These are phyloP conservation scores for Percopsis transmontana DNA, from an alignment of 2,113 vertebrate genomes.

Conservation along the genomic window DNA sequence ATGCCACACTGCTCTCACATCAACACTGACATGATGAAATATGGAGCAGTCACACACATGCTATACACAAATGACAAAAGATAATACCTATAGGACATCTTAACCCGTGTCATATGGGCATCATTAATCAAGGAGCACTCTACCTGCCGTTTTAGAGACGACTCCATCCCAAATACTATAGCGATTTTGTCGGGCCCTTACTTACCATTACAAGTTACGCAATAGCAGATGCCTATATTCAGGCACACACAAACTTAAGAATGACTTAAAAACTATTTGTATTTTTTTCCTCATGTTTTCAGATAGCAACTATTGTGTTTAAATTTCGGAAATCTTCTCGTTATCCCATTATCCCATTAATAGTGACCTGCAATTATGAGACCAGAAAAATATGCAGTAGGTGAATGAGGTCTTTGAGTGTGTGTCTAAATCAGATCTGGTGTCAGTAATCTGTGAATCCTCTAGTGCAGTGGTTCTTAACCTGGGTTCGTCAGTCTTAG, in stretches of 20 bases:
- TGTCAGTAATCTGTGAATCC: neutral
- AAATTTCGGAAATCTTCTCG: neutral
- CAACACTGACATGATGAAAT: constrained; percentile 32
- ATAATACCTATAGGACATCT: neutral
- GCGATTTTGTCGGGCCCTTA: too few species aligned
- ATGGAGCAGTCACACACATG: constrained; percentile 29
- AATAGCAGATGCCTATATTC: too few species aligned
- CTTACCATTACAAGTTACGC: too few species aligned
- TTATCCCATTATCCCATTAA: too few species aligned
- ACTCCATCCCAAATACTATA: neutral
- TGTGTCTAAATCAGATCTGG: neutral
- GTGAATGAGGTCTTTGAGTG: neutral
- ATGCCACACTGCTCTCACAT: constrained; percentile 48
- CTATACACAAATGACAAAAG: neutral
- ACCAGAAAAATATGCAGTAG: neutral
- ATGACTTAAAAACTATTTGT: neutral
- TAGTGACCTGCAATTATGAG: too few species aligned
- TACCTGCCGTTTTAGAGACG: neutral
- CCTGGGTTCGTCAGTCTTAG: too few species aligned
- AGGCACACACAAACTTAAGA: neutral
- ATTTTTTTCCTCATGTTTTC: neutral
- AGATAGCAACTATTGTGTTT: neutral
- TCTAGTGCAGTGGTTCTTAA: too few species aligned
- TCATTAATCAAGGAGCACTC: neutral
- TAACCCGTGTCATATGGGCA: neutral